phyloP scores from a whole-genome alignment of 2,888 invertebrate species.

The Keiferia lycopersicella region DNA sequence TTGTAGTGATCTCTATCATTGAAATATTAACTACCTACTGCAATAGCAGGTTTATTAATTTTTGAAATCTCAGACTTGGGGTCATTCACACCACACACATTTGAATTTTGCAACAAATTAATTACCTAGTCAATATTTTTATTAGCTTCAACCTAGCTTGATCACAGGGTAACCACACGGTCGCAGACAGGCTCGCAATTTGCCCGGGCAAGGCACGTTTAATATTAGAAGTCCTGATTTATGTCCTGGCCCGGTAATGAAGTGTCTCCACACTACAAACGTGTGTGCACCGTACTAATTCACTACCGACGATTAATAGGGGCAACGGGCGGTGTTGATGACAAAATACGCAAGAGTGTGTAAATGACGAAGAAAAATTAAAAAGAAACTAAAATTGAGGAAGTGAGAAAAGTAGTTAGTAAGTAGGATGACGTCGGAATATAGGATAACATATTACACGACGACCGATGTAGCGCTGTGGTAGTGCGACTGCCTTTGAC shows the following conservation, averaged over 20 bases:
- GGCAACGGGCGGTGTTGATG: conserved; percentile 33
- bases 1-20: background rate
- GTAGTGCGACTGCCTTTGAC: no score
- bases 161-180: conserved; percentile 47
- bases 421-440: background rate
- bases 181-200: conserved; percentile 67
- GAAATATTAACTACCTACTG: no score
- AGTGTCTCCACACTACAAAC: conserved; percentile 78
- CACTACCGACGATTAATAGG: conserved; percentile 74
- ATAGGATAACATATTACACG: no score
- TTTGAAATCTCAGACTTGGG: background rate
- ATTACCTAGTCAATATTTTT: conserved; percentile 17
- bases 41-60: no score
- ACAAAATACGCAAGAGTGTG: conserved; percentile 24
- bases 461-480: no score
- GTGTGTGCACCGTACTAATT: conserved; percentile 76
- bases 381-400: background rate
- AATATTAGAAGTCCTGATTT: conserved; percentile 82
- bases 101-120: background rate
- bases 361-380: background rate
- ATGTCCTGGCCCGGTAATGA: conserved; percentile 77
- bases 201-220: conserved; percentile 79
- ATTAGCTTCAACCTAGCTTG: conserved; percentile 46
- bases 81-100: background rate
- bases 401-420: background rate